Evolutionary conservation across 2,797 vertebrate species (phyloP).

Genomic region (Myotis vivesi): DNA sequence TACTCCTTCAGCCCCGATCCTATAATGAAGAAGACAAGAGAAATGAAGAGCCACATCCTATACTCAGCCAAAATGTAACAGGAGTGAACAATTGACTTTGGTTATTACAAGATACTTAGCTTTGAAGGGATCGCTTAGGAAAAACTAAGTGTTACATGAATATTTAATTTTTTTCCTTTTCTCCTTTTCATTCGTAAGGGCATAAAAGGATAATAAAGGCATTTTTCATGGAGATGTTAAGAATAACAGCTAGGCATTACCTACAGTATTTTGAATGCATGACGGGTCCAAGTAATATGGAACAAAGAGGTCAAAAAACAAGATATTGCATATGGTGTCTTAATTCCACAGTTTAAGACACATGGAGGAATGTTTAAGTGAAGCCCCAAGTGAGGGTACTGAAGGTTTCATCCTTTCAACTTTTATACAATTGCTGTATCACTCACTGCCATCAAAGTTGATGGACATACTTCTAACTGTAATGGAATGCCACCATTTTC

Average conservation of each 20-base stretch:
- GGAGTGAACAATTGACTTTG: not conserved
- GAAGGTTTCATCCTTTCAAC: not conserved
- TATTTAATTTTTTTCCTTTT: not conserved
- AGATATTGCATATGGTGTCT: not conserved
- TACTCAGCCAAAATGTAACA: not conserved
- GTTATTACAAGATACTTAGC: not conserved
- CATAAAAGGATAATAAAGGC: not conserved
- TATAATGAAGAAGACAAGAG: not conserved
- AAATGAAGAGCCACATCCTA: not conserved
- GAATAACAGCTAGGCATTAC: not conserved
- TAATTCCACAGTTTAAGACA: conserved; percentile 11
- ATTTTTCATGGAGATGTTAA: not conserved
- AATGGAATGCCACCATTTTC: not conserved
- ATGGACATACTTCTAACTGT: not conserved
- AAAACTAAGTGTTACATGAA: not conserved
- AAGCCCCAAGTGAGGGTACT: not conserved
- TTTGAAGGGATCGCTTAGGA: not conserved
- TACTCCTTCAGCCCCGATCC: not conserved
- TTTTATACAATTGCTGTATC: not conserved
- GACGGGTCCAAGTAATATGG: not conserved
- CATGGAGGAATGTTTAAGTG: not conserved
- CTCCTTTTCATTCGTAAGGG: not conserved
- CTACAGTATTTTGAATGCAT: not conserved
- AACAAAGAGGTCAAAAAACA: not conserved
- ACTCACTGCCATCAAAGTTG: not conserved